Evolutionary conservation across 2,113 vertebrate genomes (phyloP), one percentile per base, ranked within the genome.

Genomic region (Balaeniceps rex): DNA sequence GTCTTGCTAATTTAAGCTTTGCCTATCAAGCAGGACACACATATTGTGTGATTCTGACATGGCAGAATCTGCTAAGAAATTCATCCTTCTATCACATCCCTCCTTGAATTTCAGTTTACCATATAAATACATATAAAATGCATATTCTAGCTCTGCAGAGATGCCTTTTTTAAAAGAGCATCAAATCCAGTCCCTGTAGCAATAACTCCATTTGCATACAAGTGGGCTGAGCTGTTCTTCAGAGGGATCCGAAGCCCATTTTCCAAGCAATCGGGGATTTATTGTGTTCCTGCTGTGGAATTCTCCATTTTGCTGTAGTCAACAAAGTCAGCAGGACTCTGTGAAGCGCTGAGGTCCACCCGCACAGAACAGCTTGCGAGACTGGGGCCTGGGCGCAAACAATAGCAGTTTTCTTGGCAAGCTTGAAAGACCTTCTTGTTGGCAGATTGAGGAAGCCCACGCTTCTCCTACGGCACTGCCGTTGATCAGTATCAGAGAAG

Each of bases 371-470:
- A 97, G 97, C 93, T 96, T 97, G 96, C 0, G 0, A 90, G 87
- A 57, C 87, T 68, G 82, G 42, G 91, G 55, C 79, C 82, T 88
- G 87, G 83, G 78, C 64, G 8, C 89, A 96, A 96, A 95, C 94
- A 94, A 91, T 93, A 95, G 93, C 94, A 83, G 78, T 63, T 94
- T 78, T 92, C 78, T 92, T 97, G 96, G 96, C 97, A 93, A 70
- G 87, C 78, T 18, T 66, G 75, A 95, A 87, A 74, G 87, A 92
- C 78, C 81, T 94, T 90, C 93, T 75, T 80, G 63, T 40, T 61
- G 91, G 94, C 97, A 97, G 96, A 96, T 90, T 97, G 96, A 91
- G 82, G 79, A 77, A 94, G 79, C 96, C 97, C 84, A 97, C 90
- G 87, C 96, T 93, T 83, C 91, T 95, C 93, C 95, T 76, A 77